These are phyloP conservation scores for Tipula helvola DNA, from an alignment of 2,888 invertebrate species.

Conservation along the genomic window DNA sequence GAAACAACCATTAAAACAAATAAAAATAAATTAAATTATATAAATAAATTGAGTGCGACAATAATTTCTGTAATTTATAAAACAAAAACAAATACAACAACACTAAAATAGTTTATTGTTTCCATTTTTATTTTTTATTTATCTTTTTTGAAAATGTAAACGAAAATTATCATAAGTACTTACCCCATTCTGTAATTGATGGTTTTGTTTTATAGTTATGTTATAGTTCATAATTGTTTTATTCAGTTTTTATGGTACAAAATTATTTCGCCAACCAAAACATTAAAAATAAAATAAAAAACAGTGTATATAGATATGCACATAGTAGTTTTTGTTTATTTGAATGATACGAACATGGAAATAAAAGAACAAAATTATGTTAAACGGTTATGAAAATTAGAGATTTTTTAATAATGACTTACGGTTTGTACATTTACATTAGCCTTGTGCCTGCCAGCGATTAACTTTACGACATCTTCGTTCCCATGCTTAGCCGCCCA, in stretches of 20 bases:
- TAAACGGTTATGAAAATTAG: neutral
- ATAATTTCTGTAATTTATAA: neutral
- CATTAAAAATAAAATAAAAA: neutral
- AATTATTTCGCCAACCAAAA: neutral
- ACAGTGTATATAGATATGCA: neutral
- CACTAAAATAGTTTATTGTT: neutral
- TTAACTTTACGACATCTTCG: conserved; percentile 77
- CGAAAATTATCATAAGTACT: neutral
- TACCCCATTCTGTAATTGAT: neutral
- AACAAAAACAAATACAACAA: neutral
- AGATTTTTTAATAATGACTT: conserved; percentile 25
- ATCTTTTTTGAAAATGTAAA: neutral
- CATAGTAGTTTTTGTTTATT: neutral
- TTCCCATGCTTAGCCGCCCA: conserved; percentile 95
- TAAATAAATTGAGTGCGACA: neutral
- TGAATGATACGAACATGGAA: neutral
- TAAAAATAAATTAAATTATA: neutral
- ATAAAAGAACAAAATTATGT: neutral
- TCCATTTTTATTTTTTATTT: neutral
- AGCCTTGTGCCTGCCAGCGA: conserved; percentile 78
- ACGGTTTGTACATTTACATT: conserved; percentile 81
- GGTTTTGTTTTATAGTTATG: neutral
- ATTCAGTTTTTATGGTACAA: neutral
- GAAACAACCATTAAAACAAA: neutral
- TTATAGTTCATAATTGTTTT: neutral